These are phyloP conservation scores for Pyrocephalus nanus DNA, from an alignment of 2,797 vertebrate genomes.

Conservation along the genomic window DNA sequence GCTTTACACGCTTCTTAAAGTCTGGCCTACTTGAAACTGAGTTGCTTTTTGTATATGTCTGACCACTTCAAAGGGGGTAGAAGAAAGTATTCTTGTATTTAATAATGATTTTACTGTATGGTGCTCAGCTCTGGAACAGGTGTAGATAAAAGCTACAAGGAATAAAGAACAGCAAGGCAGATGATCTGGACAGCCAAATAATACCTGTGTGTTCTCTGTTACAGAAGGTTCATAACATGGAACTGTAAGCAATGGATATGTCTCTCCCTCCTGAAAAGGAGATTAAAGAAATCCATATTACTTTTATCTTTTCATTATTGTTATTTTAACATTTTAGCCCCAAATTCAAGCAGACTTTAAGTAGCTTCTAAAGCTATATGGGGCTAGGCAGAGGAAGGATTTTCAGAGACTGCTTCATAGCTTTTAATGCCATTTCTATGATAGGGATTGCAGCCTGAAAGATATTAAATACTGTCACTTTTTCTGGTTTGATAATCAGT, in stretches of 20 bases:
- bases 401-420: background rate
- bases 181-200: background rate
- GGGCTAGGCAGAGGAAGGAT: background rate
- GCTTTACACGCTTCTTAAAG: background rate
- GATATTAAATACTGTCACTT: background rate
- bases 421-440: background rate
- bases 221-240: background rate
- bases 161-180: background rate
- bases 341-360: background rate
- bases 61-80: background rate
- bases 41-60: background rate
- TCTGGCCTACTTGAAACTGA: background rate
- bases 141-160: background rate
- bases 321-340: constrained; percentile 5
- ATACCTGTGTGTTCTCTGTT: background rate
- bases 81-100: background rate
- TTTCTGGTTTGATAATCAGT: background rate
- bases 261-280: background rate
- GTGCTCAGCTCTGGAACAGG: background rate
- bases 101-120: background rate
- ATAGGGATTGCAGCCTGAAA: background rate
- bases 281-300: background rate
- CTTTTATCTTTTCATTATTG: background rate
- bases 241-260: background rate
- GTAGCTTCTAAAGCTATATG: background rate